These are phyloP conservation scores for Actinemys pallida DNA, from an alignment of 2,113 vertebrate species.

Conservation along the genomic window DNA sequence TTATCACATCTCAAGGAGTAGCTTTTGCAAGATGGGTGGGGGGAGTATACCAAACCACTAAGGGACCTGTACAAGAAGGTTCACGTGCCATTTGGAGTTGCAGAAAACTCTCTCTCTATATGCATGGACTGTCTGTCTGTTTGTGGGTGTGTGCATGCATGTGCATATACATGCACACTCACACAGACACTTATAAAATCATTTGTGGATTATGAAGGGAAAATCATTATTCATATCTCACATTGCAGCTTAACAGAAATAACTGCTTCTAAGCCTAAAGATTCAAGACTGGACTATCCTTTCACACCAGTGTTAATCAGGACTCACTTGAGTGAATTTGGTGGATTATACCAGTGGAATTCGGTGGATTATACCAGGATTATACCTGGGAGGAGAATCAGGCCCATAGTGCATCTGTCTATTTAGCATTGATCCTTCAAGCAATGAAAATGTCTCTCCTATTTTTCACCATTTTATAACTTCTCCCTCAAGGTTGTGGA, in stretches of 20 bases:
- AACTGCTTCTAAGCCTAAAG: not conserved
- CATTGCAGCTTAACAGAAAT: not conserved
- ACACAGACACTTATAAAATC: not conserved
- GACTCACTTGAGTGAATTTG: not conserved
- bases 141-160: accelerated
- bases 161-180: not conserved
- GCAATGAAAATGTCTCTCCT: not conserved
- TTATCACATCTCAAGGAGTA: not conserved
- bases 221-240: not conserved
- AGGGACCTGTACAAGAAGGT: not conserved
- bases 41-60: not conserved
- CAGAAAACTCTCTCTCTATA: not conserved
- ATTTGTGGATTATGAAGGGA: not conserved
- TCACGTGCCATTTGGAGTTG: not conserved
- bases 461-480: not conserved
- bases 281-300: not conserved
- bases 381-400: not conserved
- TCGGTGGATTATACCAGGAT: too few species aligned
- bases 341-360: not conserved
- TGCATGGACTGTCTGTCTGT: not conserved
- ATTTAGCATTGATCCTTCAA: not conserved
- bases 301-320: not conserved
- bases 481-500: not conserved
- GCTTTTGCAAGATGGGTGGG: not conserved
- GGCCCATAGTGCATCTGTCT: not conserved